Base-by-base conservation (phyloP, 2,113 vertebrate genomes). In the Rana temporaria region DNA sequence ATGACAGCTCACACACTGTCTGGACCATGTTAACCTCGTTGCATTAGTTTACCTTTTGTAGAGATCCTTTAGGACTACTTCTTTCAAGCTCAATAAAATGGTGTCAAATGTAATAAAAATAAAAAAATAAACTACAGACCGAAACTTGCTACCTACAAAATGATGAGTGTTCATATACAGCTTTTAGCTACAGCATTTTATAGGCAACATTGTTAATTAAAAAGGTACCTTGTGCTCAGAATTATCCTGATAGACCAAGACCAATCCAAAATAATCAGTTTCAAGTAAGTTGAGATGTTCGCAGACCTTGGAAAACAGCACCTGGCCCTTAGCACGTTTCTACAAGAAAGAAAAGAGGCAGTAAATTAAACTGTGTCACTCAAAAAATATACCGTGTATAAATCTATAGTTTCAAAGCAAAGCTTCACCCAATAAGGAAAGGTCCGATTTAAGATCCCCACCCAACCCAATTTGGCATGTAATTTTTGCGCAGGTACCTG, bases 221-320 rank as follows among this genome's bases (percentile, higher is more conserved):
- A 38, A 38, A 42, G n/a, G n/a, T 92, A 96, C 95, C 90, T 93
- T 95, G 82, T 95, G 95, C 42, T 95, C 93, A 48, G 92, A 60
- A 73, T 85, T 90, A 85, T 95, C 94, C 84, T 88, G 92, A 86
- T 93, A 95, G 18, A 90, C 66, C 85, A 96, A 95, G 18, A 90
- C 66, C 85, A 96, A 88, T 30, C 95, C 93, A 67, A 96, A 96
- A 82, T 96, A 96, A 86, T 96, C 96, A 86, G 94, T 95, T 87
- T 96, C 96, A 90, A 96, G 38, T 85, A 96, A 90, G 85, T 96
- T 96, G 84, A 96, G 94, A 72, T 95, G 93, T 60, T 94, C 94
- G 60, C 95, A 96, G 6, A 96, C 94, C 85, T 89, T 94, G 67
- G 91, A 92, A 86, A 96, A 94, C 19, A 96, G 86, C 34, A 90